These are phyloP conservation scores for Isichthys henryi DNA, from an alignment of 2,113 vertebrate species.

Conservation along the genomic window DNA sequence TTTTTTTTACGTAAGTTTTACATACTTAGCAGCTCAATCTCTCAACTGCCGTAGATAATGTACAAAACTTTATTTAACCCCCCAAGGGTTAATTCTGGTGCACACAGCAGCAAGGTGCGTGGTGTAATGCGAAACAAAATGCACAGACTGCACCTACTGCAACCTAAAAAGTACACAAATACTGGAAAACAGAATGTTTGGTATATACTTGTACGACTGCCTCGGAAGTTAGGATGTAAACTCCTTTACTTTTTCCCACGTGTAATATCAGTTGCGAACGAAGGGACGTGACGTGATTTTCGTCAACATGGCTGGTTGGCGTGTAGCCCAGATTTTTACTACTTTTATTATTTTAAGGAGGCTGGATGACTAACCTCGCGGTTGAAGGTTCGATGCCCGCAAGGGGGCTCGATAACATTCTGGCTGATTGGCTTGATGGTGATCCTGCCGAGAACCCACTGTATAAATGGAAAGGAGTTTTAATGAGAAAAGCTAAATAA, in stretches of 20 bases:
- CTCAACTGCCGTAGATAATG: not conserved
- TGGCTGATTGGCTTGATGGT: not conserved
- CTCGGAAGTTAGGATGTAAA: not conserved
- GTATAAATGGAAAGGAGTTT: no score
- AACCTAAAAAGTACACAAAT: not conserved
- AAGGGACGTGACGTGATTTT: no score
- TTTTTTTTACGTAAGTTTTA: not conserved
- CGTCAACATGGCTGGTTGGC: no score
- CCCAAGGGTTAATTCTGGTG: not conserved
- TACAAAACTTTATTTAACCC: not conserved
- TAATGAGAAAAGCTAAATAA: no score
- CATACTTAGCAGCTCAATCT: not conserved
- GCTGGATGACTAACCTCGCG: not conserved
- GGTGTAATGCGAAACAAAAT: not conserved
- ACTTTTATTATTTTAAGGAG: not conserved
- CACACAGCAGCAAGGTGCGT: not conserved
- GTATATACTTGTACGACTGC: not conserved
- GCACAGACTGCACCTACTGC: not conserved
- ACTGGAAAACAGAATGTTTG: not conserved
- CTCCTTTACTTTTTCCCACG: not conserved
- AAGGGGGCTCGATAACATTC: not conserved
- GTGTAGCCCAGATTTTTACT: no score
- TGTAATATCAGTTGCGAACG: no score
- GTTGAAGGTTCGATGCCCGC: not conserved
- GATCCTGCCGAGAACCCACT: no score